These are phyloP conservation scores for Sphinx pinastri DNA, from an alignment of 2,888 invertebrate species.

Conservation along the genomic window DNA sequence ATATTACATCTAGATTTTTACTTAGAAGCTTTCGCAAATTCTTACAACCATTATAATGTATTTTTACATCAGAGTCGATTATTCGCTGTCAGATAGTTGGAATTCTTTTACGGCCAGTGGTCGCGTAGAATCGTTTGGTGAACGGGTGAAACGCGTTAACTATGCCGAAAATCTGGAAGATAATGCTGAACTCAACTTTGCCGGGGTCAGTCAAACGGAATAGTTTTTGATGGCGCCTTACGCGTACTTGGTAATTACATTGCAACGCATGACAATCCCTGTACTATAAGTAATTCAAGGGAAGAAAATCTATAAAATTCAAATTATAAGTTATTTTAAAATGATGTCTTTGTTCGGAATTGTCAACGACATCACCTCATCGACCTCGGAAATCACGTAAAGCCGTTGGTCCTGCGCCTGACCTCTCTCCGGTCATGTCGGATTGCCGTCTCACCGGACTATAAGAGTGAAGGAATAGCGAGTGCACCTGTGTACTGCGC, in stretches of 20 bases:
- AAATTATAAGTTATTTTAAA: no score
- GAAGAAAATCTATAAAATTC: neutral
- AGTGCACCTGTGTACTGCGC: no score
- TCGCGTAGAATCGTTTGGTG: neutral
- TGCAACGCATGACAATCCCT: neutral
- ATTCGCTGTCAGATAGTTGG: neutral
- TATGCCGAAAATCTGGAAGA: slow-evolving; percentile 17
- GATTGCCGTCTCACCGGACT: no score
- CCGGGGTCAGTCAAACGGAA: neutral
- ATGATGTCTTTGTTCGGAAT: no score
- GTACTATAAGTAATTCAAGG: no score
- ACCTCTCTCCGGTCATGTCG: no score
- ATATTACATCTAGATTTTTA: no score
- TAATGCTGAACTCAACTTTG: slow-evolving; percentile 6
- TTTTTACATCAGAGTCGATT: neutral
- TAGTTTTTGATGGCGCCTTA: slow-evolving; percentile 11
- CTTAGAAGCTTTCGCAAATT: neutral
- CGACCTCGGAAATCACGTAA: no score
- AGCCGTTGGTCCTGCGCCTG: no score
- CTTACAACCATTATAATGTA: neutral
- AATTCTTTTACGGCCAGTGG: neutral
- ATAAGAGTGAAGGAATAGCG: no score
- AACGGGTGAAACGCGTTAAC: neutral
- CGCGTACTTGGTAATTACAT: neutral
- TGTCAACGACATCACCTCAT: no score